Percentiles rank a stretch among this genome's conserved stretches.
Evolutionary conservation across 2,797 vertebrate genomes (phyloP).

Genomic region (Rhyacichthys aspro): DNA sequence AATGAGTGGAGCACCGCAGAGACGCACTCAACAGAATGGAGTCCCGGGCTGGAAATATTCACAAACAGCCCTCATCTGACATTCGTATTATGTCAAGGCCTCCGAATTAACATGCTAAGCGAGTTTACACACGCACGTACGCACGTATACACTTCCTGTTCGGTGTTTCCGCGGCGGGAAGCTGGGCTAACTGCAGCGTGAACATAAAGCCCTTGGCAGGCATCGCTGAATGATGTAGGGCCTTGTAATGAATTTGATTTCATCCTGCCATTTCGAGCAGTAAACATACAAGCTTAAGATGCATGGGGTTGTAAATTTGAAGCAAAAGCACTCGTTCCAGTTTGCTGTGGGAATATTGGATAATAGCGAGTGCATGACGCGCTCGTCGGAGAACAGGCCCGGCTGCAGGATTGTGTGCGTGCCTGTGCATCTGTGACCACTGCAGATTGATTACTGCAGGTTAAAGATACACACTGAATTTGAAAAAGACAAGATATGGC

Average conservation of each 20-base stretch:
- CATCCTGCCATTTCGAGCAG: constrained; percentile 68
- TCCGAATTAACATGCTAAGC: constrained; percentile 53
- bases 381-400: constrained; percentile 21
- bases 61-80: constrained; percentile 39
- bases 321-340: constrained; percentile 35
- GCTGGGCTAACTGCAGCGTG: constrained; percentile 35
- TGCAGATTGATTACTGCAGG: constrained; percentile 6
- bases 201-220: constrained; percentile 65
- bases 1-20: constrained; percentile 56
- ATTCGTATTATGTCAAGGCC: constrained; percentile 43
- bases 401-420: constrained; percentile 18
- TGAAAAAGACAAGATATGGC: neutral
- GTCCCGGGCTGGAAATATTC: constrained; percentile 46
- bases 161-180: constrained; percentile 39
- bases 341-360: constrained; percentile 49
- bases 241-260: constrained; percentile 77
- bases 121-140: constrained; percentile 27
- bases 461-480: constrained; percentile 2
- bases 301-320: constrained; percentile 65
- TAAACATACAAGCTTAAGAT: constrained; percentile 71
- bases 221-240: constrained; percentile 63
- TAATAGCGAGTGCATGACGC: constrained; percentile 38
- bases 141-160: constrained; percentile 28
- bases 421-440: neutral
- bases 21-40: constrained; percentile 39